Evolutionary conservation across 2,113 vertebrate species (phyloP).

Genomic region (Rana temporaria): DNA sequence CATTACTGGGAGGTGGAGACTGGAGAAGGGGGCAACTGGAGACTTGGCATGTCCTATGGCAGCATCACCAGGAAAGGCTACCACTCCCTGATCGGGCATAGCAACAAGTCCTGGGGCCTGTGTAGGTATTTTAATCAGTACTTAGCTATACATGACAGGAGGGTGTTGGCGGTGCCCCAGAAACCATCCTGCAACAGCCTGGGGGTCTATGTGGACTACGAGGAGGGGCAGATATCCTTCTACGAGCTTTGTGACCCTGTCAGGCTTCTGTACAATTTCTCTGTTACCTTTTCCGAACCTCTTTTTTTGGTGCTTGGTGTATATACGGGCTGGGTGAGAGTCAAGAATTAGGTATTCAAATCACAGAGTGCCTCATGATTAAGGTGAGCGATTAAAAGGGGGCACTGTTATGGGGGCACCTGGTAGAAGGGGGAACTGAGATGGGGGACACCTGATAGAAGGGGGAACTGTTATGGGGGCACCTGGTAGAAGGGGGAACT

Average conservation of each 20-base stretch:
- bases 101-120: slow-evolving; percentile 43
- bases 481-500: too few relatives aligned
- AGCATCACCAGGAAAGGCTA: slow-evolving; percentile 25
- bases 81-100: slow-evolving; percentile 24
- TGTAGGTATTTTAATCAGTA: slow-evolving; percentile 1
- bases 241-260: slow-evolving; percentile 36
- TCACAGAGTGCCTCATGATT: too few relatives aligned
- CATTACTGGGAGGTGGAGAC: slow-evolving; percentile 44
- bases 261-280: slow-evolving; percentile 20
- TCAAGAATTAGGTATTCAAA: background rate
- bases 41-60: slow-evolving; percentile 21
- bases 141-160: slow-evolving; percentile 24
- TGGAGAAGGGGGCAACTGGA: slow-evolving; percentile 5
- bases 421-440: too few relatives aligned
- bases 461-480: too few relatives aligned
- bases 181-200: slow-evolving; percentile 19
- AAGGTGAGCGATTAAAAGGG: too few relatives aligned
- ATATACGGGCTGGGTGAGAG: slow-evolving; percentile 21
- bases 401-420: too few relatives aligned
- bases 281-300: slow-evolving; percentile 6
- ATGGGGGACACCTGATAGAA: too few relatives aligned
- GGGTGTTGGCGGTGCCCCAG: background rate
- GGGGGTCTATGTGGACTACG: slow-evolving; percentile 39
- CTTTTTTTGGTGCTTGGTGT: slow-evolving; percentile 14
- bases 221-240: slow-evolving; percentile 13